Conservation (phyloP, 2,888 invertebrate species). For the Quadroppia sp. region DNA sequence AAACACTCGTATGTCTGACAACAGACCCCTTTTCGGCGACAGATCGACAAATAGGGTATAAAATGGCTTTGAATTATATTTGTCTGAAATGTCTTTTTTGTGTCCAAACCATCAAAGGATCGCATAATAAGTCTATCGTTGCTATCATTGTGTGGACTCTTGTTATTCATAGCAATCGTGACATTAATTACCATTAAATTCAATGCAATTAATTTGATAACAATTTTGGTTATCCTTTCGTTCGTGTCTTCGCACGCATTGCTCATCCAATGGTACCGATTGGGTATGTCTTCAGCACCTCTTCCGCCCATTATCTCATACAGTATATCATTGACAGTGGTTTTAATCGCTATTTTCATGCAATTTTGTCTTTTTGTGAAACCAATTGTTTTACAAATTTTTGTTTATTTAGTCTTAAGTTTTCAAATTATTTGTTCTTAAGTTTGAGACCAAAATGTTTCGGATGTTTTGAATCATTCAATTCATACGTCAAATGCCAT, state of each 20-base stretch:
- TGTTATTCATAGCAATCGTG: slow-evolving; percentile 29
- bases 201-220: slow-evolving; percentile 29
- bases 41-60: slow-evolving; percentile 8
- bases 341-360: no score
- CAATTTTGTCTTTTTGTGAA: no score
- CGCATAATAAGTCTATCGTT: slow-evolving; percentile 9
- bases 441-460: no score
- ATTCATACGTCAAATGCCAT: no score
- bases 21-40: slow-evolving; percentile 38
- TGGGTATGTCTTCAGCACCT: slow-evolving; percentile 29
- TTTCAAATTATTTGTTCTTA: no score
- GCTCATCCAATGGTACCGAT: slow-evolving; percentile 37
- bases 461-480: no score
- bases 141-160: slow-evolving; percentile 20
- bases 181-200: slow-evolving; percentile 36
- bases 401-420: no score
- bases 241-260: slow-evolving; percentile 24
- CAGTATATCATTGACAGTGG: no score
- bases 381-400: no score
- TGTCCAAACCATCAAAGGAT: slow-evolving; percentile 16
- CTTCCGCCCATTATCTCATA: no score
- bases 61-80: not conserved
- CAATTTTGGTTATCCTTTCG: slow-evolving; percentile 29
- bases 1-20: not conserved
- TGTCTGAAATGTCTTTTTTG: not conserved